Conservation (phyloP, 2,888 invertebrate genomes). For the Watsonalla cultraria region DNA sequence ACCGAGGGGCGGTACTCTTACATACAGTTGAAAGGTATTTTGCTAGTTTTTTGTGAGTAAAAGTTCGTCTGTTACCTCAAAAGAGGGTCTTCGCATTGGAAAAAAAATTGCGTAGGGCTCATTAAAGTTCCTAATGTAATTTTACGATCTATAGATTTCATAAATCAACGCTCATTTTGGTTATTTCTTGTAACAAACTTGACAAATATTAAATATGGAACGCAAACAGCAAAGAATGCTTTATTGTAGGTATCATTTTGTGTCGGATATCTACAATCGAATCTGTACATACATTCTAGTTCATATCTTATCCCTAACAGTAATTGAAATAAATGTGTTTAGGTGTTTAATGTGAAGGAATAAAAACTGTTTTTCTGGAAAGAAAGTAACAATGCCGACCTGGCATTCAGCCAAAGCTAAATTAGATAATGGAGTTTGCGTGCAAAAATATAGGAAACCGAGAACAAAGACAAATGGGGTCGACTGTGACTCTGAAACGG, state of each 20-base stretch:
- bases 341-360: constrained; percentile 67
- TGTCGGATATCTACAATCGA: too few species aligned
- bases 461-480: constrained; percentile 78
- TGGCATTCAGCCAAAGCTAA: constrained; percentile 78
- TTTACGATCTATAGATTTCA: too few species aligned
- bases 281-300: background rate
- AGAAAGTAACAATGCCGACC: constrained; percentile 71
- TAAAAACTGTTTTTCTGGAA: constrained; percentile 66
- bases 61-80: too few species aligned
- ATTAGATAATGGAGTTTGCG: constrained; percentile 79
- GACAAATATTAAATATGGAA: background rate
- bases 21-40: too few species aligned
- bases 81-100: too few species aligned
- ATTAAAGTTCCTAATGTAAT: too few species aligned
- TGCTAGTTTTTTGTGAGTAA: too few species aligned
- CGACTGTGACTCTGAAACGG: constrained; percentile 67
- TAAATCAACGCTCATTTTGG: too few species aligned
- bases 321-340: constrained; percentile 67
- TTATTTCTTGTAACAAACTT: too few species aligned
- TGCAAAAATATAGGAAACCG: constrained; percentile 78
- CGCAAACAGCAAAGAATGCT: background rate
- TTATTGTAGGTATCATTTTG: background rate
- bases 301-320: constrained; percentile 35
- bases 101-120: too few species aligned
- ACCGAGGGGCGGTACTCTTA: too few species aligned